These are phyloP conservation scores for Perognathus longimembris DNA, from an alignment of 2,113 vertebrate genomes.

Conservation along the genomic window DNA sequence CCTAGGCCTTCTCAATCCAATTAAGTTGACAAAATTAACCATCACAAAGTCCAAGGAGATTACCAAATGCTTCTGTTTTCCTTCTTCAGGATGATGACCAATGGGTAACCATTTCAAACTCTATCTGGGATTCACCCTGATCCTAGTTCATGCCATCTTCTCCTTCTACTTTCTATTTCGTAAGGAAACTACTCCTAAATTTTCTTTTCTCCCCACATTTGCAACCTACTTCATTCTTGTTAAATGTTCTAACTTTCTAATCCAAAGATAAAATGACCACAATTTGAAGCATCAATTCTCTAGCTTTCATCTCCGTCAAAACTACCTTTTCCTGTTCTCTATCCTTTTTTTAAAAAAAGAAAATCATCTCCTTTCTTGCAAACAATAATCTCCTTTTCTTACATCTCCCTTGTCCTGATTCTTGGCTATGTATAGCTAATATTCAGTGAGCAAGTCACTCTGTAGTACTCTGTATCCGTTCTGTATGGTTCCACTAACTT, in stretches of 20 bases:
- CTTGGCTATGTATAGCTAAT: neutral
- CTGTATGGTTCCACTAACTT: neutral
- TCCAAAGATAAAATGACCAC: conserved; percentile 1
- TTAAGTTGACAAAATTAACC: neutral
- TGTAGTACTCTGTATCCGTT: neutral
- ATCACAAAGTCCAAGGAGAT: neutral
- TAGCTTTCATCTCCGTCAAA: too few species aligned
- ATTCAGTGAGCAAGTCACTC: neutral
- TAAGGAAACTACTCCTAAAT: neutral
- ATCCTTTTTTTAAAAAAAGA: neutral
- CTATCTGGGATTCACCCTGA: neutral
- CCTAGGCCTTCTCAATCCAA: neutral
- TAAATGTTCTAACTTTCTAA: neutral
- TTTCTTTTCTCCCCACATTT: neutral
- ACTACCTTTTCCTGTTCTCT: neutral
- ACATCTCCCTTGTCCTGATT: neutral
- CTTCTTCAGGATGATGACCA: neutral
- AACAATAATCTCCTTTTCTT: conserved; percentile 29
- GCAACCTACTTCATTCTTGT: neutral
- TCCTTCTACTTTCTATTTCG: neutral
- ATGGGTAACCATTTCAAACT: neutral
- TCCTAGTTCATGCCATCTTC: neutral
- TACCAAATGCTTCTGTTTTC: neutral
- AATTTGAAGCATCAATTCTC: conserved; percentile 8
- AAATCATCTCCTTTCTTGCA: neutral